phyloP scores from a whole-genome alignment of 2,113 vertebrate genomes.

The cattle (Bos taurus) region DNA sequence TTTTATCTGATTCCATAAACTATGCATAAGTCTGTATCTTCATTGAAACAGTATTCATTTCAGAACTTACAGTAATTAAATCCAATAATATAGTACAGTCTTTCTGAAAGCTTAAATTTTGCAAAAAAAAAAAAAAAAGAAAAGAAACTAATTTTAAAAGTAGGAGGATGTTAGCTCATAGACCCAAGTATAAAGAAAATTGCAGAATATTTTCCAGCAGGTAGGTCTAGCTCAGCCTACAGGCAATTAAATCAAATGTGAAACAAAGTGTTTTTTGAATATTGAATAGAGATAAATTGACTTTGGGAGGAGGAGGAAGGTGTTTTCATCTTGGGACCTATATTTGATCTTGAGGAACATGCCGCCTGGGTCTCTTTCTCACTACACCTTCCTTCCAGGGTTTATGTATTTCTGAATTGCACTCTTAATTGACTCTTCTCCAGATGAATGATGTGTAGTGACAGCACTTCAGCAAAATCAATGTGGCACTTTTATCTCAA shows the following conservation, averaged over 20 bases:
- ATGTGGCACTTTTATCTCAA: neutral
- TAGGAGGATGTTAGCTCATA: neutral
- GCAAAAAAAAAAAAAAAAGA: neutral
- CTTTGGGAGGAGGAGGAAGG: neutral
- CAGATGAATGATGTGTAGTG: neutral
- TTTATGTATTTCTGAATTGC: neutral
- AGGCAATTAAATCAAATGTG: neutral
- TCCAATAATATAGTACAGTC: neutral
- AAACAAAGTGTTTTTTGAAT: neutral
- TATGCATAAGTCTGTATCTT: neutral
- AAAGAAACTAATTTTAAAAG: neutral
- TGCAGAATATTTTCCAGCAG: neutral
- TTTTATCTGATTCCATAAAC: neutral
- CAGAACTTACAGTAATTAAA: neutral
- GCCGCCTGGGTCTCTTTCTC: too few species aligned
- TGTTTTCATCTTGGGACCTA: neutral
- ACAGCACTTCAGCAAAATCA: conserved; percentile 40
- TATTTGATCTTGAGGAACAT: neutral
- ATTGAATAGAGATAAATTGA: neutral
- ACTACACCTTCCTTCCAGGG: too few species aligned
- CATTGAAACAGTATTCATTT: neutral
- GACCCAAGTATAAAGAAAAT: neutral
- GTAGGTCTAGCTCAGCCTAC: neutral
- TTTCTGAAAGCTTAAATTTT: neutral
- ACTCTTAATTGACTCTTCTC: neutral